Evolutionary conservation across 2,113 vertebrate genomes (phyloP), one percentile per base, ranked within the genome.

Genomic region (Hystrix brachyura): DNA sequence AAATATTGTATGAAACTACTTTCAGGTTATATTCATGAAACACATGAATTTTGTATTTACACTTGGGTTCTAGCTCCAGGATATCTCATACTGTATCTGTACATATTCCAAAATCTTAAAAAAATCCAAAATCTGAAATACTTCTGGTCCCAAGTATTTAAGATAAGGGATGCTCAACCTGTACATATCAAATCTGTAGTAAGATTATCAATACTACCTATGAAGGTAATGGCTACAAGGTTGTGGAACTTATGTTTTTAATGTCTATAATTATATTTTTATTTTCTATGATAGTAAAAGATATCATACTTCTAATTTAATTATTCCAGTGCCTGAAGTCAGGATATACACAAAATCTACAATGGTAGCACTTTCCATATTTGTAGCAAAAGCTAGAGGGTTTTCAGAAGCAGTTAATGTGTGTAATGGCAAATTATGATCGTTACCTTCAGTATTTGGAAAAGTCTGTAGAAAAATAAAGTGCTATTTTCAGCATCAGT

Each of bases 391-490:
- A 86, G n/a, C 0, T 55, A 65, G 15, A 82, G n/a, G 82, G 32
- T 72, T 34, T 81, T 86, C 79, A 80, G 62, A 93, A 86, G 72
- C 25, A 76, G 69, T 87, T 43, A 93, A n/a, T 80, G 38, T 55
- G 19, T 90, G 1, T 67, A 72, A 43, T 55, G 78, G 29, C 38
- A 84, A 87, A 76, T 84, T 67, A 43, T 15, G 34, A 10, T 38
- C 53, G 51, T 5, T 67, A 93, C 32, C 5, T 27, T 38, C 2
- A 9, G 71, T 18, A 85, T 59, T 62, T 71, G 51, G 21, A 57
- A 96, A 87, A 87, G 29, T 51, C 15, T 55, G 32, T 6, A 82
- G 74, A 25, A 87, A 83, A 94, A 87, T 71, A 90, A 94, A 90
- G 80, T 71, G 51, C 5, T 27, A 19, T 34, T 76, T 74, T 90